Evolutionary conservation across 2,113 vertebrate genomes (phyloP).

Genomic region (Muntiacus muntjak): DNA sequence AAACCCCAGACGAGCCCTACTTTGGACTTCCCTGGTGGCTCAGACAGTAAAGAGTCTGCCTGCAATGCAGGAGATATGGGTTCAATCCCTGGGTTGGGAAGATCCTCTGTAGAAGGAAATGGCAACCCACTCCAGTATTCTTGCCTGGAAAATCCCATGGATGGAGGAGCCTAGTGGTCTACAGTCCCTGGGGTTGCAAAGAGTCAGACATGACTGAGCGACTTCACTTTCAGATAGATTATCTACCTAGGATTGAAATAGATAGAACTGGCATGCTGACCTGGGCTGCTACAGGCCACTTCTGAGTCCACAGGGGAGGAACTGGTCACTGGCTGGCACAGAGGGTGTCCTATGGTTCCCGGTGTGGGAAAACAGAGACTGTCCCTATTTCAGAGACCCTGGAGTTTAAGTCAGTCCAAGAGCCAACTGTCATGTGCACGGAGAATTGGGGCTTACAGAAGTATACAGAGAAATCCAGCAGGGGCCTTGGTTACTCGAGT

Average conservation of each 20-base stretch:
- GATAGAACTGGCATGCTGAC: background rate
- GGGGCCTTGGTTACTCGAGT: too few species aligned
- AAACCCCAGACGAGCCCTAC: conserved; percentile 79
- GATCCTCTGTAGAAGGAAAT: background rate
- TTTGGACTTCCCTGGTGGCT: too few species aligned
- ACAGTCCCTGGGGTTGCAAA: background rate
- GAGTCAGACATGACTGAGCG: background rate
- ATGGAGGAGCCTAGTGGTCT: background rate
- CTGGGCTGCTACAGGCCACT: background rate
- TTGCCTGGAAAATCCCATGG: background rate
- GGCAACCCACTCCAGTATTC: background rate
- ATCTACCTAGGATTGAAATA: background rate
- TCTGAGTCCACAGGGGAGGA: background rate
- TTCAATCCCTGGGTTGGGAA: background rate
- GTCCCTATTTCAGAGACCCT: too few species aligned
- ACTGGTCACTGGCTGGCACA: background rate
- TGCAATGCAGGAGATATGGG: background rate
- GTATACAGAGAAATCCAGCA: too few species aligned
- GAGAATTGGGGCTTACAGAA: too few species aligned
- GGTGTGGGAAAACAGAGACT: background rate
- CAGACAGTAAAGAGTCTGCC: background rate
- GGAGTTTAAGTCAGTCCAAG: too few species aligned
- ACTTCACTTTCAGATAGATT: background rate
- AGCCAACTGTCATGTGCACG: too few species aligned
- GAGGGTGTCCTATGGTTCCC: background rate